Percentiles rank a stretch among this genome's conserved stretches.
These are phyloP conservation scores for Meloidogyne floridensis DNA, from an alignment of 1,140 invertebrate genomes.

Conservation along the genomic window DNA sequence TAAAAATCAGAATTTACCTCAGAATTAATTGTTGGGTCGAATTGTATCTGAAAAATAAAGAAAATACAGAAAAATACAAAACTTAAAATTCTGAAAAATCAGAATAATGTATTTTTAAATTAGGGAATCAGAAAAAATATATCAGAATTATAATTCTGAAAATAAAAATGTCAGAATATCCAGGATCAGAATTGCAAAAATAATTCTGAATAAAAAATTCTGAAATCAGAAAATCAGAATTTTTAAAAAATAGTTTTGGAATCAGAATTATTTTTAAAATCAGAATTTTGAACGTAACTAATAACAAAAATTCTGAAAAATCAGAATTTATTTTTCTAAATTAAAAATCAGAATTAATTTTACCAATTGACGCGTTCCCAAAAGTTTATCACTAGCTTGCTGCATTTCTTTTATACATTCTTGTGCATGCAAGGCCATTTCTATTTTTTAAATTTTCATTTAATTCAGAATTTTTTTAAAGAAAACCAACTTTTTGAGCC, in stretches of 20 bases:
- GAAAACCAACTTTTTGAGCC: slow-evolving; percentile 15
- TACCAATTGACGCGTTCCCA: slow-evolving; percentile 39
- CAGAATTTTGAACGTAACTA: not conserved
- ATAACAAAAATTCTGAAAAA: not conserved
- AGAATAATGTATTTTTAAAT: not conserved
- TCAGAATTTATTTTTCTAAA: not conserved
- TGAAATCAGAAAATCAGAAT: not conserved
- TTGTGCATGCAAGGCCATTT: slow-evolving; percentile 36
- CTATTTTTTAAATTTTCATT: slow-evolving; percentile 5
- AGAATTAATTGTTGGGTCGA: not conserved
- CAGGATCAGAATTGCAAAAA: no score
- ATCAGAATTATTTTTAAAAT: not conserved
- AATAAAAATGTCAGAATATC: not conserved
- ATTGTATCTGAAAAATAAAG: not conserved
- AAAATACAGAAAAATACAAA: no score
- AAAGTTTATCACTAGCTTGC: slow-evolving; percentile 36
- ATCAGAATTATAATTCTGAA: not conserved
- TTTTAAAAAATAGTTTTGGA: not conserved
- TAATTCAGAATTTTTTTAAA: not conserved
- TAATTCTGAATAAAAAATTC: not conserved
- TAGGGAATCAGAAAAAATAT: not conserved
- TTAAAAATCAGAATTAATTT: slow-evolving; percentile 21
- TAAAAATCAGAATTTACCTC: not conserved
- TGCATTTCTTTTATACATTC: slow-evolving; percentile 45
- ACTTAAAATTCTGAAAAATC: not conserved